A percentile compares a stretch with the other conserved stretches of the same genome.
Conservation (phyloP, 2,888 invertebrate genomes). For the Mesodorylaimus sp. region DNA sequence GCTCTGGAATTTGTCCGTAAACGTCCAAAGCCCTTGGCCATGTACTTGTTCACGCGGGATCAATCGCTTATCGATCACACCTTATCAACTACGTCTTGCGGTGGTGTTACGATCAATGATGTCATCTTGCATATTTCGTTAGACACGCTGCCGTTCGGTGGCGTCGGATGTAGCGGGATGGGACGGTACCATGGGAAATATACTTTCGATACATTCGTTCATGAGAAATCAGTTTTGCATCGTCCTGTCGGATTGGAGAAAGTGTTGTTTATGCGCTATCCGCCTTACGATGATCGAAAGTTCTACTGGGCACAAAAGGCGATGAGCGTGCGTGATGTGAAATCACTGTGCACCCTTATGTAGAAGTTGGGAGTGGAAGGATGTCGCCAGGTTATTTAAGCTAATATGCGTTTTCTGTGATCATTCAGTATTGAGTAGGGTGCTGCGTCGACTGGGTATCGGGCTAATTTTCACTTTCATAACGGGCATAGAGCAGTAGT, state of each 20-base stretch:
- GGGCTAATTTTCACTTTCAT: too few species aligned
- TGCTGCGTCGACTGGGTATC: too few species aligned
- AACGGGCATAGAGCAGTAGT: too few species aligned
- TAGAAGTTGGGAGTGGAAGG: too few species aligned
- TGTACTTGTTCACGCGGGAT: slow-evolving; percentile 63
- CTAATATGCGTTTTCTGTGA: too few species aligned
- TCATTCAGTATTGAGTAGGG: too few species aligned
- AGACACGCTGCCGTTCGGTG: slow-evolving; percentile 85
- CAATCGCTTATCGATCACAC: slow-evolving; percentile 44
- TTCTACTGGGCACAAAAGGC: slow-evolving; percentile 12
- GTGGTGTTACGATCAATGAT: slow-evolving; percentile 66
- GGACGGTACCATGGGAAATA: slow-evolving; percentile 66
- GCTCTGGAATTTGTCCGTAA: slow-evolving; percentile 57
- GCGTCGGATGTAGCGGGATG: slow-evolving; percentile 82
- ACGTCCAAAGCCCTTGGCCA: slow-evolving; percentile 61
- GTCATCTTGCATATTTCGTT: slow-evolving; percentile 64
- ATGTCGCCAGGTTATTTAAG: too few species aligned
- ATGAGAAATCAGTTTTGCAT: slow-evolving; percentile 49
- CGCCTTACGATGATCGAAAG: slow-evolving; percentile 14
- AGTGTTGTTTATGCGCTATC: slow-evolving; percentile 16
- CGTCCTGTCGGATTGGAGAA: slow-evolving; percentile 13
- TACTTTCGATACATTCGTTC: slow-evolving; percentile 78
- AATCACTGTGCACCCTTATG: too few species aligned
- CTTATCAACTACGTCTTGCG: slow-evolving; percentile 53
- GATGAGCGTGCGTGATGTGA: too few species aligned